Conservation (phyloP, 37 sponge, comb jelly and placozoan species). For the Mnemiopsis leidyi region DNA sequence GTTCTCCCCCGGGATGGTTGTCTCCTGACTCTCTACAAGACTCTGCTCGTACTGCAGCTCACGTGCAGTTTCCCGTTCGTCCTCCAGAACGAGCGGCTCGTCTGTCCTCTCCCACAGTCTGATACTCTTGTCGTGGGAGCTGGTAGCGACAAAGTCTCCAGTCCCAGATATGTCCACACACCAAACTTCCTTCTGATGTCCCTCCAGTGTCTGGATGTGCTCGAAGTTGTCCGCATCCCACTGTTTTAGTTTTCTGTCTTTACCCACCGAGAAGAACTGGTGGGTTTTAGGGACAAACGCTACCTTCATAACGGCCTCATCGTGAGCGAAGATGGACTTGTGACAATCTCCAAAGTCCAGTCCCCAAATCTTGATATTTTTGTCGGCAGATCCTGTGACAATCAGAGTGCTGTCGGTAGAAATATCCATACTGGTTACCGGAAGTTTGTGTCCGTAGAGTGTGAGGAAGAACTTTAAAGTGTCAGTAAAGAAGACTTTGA, state of each 20-base stretch:
- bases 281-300: conserved; percentile 90
- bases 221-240: conserved; percentile 96
- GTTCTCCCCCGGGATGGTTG: conserved; percentile 72
- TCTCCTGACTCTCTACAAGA: neutral
- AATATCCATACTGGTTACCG: conserved; percentile 94
- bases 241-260: conserved; percentile 85
- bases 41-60: conserved; percentile 8
- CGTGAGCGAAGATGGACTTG: conserved; percentile 94
- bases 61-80: conserved; percentile 80
- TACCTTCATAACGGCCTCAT: conserved; percentile 83
- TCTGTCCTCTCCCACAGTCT: conserved; percentile 87
- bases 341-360: conserved; percentile 98
- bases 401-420: conserved; percentile 87
- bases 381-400: conserved; percentile 91
- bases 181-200: conserved; percentile 90
- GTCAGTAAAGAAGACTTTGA: conserved; percentile 92
- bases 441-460: conserved; percentile 96
- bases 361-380: conserved; percentile 95
- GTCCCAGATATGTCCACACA: conserved; percentile 82
- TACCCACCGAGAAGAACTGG: conserved; percentile 87
- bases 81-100: conserved; percentile 82
- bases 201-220: conserved; percentile 83
- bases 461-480: conserved; percentile 90
- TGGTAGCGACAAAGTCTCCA: conserved; percentile 84
- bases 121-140: conserved; percentile 89